Evolutionary conservation across 2,113 vertebrate genomes (phyloP).

Genomic region (Haplotaxodon microlepis): DNA sequence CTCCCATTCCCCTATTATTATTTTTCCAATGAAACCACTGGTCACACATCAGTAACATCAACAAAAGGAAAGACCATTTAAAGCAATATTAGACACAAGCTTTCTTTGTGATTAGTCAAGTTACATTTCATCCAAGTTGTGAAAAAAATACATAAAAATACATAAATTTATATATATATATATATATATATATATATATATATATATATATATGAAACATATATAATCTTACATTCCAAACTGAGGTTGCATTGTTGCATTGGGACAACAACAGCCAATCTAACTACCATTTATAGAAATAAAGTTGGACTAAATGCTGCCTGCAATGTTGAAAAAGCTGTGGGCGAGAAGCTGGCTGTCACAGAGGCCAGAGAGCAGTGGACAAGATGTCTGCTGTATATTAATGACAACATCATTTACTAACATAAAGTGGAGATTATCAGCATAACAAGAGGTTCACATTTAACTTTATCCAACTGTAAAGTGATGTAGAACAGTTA

Average conservation of each 20-base stretch:
- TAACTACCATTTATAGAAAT: background rate
- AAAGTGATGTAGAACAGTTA: background rate
- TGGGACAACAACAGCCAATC: background rate
- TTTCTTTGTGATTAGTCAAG: background rate
- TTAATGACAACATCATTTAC: background rate
- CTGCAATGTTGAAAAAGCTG: background rate
- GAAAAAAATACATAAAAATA: background rate
- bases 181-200: fast-evolving
- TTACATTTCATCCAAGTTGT: background rate
- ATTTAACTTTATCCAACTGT: background rate
- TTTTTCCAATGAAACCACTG: background rate
- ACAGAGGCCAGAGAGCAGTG: background rate
- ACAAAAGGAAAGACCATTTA: background rate
- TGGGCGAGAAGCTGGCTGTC: background rate
- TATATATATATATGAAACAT: fast-evolving
- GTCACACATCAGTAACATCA: background rate
- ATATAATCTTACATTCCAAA: background rate
- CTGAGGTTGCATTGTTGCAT: background rate
- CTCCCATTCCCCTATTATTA: background rate
- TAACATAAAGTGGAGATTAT: background rate
- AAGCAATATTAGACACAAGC: background rate
- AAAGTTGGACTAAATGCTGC: background rate
- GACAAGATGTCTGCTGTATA: background rate
- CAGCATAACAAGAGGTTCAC: background rate
- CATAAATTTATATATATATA: background rate